Percentiles rank a stretch among this genome's conserved stretches.
phyloP scores from a whole-genome alignment of 1,140 invertebrate species.

The Tetraneura akinire region DNA sequence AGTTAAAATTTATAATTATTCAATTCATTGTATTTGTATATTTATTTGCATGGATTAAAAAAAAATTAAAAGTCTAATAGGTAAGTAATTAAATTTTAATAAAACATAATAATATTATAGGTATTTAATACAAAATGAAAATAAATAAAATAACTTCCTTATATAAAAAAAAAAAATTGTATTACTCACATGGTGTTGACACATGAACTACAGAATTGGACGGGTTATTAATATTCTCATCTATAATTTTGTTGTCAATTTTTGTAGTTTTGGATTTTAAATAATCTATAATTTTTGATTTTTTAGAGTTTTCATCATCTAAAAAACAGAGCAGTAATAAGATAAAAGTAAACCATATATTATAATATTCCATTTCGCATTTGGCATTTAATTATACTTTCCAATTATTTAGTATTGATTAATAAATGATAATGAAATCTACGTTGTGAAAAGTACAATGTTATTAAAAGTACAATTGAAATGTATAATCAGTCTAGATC shows the following conservation, averaged over 20 bases:
- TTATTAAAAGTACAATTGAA: too few species aligned
- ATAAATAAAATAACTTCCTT: too few species aligned
- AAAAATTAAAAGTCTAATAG: too few species aligned
- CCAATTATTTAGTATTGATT: constrained; percentile 16
- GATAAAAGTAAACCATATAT: neutral
- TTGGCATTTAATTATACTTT: neutral
- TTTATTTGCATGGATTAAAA: too few species aligned
- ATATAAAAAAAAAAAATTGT: neutral
- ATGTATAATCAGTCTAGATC: neutral
- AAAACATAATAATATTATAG: too few species aligned
- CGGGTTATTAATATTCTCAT: neutral
- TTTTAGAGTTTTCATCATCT: constrained; percentile 19
- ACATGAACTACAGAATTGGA: neutral
- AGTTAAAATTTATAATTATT: too few species aligned
- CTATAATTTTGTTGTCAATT: neutral
- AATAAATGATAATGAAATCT: constrained; percentile 2
- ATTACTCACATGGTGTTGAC: neutral
- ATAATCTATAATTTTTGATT: neutral
- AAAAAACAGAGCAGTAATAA: neutral
- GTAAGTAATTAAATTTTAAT: too few species aligned
- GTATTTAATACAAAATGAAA: too few species aligned
- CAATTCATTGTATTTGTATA: too few species aligned
- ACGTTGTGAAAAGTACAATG: too few species aligned
- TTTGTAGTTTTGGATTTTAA: neutral
- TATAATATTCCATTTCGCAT: too few species aligned